Percentiles rank a stretch among this genome's conserved stretches.
Evolutionary conservation across 64 coral and sea anemone species (phyloP).

Genomic region (Platygyra sinensis): DNA sequence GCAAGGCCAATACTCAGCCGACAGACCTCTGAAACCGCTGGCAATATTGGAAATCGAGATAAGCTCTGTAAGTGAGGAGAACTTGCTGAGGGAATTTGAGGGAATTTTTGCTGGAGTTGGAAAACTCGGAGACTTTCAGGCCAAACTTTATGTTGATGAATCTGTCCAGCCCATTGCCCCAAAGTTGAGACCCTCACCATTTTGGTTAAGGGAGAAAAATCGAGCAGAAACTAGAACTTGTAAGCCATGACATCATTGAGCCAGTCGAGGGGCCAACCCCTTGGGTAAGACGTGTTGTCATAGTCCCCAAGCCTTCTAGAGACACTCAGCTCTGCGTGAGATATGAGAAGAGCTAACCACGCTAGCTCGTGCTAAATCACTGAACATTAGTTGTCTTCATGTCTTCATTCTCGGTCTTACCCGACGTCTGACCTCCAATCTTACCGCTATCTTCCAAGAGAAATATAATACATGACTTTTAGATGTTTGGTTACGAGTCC

Average conservation of each 20-base stretch:
- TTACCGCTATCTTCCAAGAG: too few species aligned
- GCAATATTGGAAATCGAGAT: constrained; percentile 3
- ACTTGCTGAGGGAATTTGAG: constrained; percentile 1
- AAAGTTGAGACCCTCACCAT: neutral
- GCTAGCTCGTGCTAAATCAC: neutral
- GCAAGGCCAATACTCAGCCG: constrained; percentile 10
- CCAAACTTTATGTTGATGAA: neutral
- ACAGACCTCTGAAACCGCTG: constrained; percentile 25
- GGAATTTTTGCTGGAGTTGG: neutral
- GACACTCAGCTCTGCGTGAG: neutral
- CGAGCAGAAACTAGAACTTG: constrained; percentile 4
- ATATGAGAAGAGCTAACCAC: neutral
- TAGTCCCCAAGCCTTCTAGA: constrained; percentile 1
- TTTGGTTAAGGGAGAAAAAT: neutral
- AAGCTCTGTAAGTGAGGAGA: constrained; percentile 11
- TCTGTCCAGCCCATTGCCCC: neutral
- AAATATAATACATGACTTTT: too few species aligned
- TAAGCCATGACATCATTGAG: constrained; percentile 37
- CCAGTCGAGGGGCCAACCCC: constrained; percentile 27
- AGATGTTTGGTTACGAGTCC: too few species aligned
- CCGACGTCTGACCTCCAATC: too few species aligned
- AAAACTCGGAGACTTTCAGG: neutral
- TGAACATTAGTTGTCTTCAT: too few species aligned
- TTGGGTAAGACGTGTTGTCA: constrained; percentile 13
- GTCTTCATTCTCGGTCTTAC: too few species aligned